Evolutionary conservation across 2,888 invertebrate genomes (phyloP).

Genomic region (Cetonia aurata): DNA sequence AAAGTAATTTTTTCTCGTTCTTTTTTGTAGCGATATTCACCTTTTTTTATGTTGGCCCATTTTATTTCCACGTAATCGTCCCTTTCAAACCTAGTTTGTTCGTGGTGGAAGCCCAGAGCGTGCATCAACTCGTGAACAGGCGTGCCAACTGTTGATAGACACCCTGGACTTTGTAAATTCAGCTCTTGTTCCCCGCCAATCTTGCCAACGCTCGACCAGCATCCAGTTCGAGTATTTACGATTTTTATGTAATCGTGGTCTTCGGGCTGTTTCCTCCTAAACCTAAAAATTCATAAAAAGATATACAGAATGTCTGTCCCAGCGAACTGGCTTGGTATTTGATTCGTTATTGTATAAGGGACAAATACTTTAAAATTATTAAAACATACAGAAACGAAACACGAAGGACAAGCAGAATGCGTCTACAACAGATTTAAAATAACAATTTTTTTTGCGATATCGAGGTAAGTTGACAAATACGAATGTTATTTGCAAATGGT

Average conservation of each 20-base stretch:
- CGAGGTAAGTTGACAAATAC: too few relatives aligned
- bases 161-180: constrained; percentile 82
- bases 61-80: constrained; percentile 77
- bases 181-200: constrained; percentile 77
- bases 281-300: constrained; percentile 62
- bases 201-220: constrained; percentile 86
- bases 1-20: not conserved
- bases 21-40: constrained; percentile 11
- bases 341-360: too few relatives aligned
- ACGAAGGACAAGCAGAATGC: too few relatives aligned
- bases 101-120: constrained; percentile 83
- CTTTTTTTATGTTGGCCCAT: constrained; percentile 75
- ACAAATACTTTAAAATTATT: too few relatives aligned
- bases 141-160: constrained; percentile 80
- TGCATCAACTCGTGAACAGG: constrained; percentile 86
- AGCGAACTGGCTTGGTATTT: too few relatives aligned
- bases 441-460: too few relatives aligned
- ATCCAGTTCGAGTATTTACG: constrained; percentile 77
- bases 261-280: constrained; percentile 72
- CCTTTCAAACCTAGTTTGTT: constrained; percentile 83
- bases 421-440: too few relatives aligned
- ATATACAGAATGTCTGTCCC: too few relatives aligned
- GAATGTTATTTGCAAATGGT: too few relatives aligned
- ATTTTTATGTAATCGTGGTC: constrained; percentile 80
- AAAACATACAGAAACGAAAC: too few relatives aligned